Base-by-base conservation (phyloP, 2,113 vertebrate genomes). In the Hepsetus odoe region DNA sequence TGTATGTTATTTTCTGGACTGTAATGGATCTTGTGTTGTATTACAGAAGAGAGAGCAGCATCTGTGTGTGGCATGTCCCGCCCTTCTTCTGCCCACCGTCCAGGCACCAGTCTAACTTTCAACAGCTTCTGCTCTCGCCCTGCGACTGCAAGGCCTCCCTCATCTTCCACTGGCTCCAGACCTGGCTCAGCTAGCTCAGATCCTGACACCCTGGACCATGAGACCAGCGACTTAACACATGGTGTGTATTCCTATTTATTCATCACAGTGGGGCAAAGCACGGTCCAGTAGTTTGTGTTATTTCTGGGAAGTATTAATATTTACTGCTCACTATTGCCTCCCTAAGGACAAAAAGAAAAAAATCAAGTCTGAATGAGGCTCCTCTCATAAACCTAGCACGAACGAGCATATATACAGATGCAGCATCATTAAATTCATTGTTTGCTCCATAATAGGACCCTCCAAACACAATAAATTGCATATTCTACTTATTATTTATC, bases 151-250 rank as follows among this genome's bases (percentile, higher is more conserved):
- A 84, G 90, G 89, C 86, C 79, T 20, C 32, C 38, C 49, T 75
- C 80, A 79, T 56, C 80, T 2, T 3, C 0, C 26, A 32, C 81
- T 38, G 46, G 81, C 56, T 75, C 86, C 67, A 87, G 91, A 86
- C 82, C 91, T n/a, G 85, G 90, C 61, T 86, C 84, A 16, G 11
- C 84, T 42, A 77, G 86, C 73, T 85, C 87, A 0, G 76, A 87
- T 67, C 86, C 89, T 44, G 40, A 72, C 11, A 80, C 86, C 56
- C 70, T 85, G 28, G 91, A 94, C 62, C 90, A 92, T n/a, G 82
- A 92, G 46, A 80, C 90, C 87, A 98, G 96, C 89, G 77, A 82
- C 83, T 87, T 98, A 73, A 98, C 94, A 26, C 91, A 96, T 33
- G 96, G 98, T 98, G 20, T 26, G 59, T 30, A 72, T 42, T 72